Evolutionary conservation across 2,888 invertebrate genomes (phyloP), one percentile per base, ranked within the genome.

Genomic region (Stenichneumon culpator): DNA sequence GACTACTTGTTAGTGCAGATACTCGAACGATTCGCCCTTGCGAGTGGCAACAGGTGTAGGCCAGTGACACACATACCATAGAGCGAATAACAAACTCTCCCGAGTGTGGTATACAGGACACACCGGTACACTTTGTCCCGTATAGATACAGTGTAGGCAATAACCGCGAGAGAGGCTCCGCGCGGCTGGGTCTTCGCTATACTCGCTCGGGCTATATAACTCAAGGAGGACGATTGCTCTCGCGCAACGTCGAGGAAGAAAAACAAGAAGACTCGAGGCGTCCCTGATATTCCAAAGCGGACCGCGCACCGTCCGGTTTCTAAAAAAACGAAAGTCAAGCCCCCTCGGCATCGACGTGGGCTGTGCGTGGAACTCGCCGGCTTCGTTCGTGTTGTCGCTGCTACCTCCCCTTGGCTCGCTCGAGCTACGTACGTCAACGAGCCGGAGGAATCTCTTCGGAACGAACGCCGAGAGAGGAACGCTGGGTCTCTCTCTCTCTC

Each of bases 261-360:
- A 60, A 73, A 73, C 39, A 73, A 57, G 73, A 72, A 9, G 54
- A 32, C n/a, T n/a, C 52, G 54, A 9, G 57, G 57, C 60, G 73
- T 73, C 60, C 73, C 73, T 73, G 73, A 73, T 73, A 73, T 73
- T 25, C 44, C 39, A 22, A 36, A 19, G n/a, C 50, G 69, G 25
- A 22, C 6, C 22, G 19, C 47, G 68, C 14, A 11, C 19, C 36
- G 79, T 79, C 79, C 79, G 63, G 79, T 70, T 79, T 79, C 47
- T 22, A 79, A 79, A 79, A 73, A 79, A 79, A 79, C 70, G 79
- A 79, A 79, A 79, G 79, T 79, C 70, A 79, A 70, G 60, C 6
- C 69, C 47, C 70, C 7, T 63, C 50, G 63, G 63, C 11, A 16
- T 32, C 28, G 44, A 63, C 63, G 70, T 70, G 70, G 47, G 63